phyloP scores from a whole-genome alignment of 2,113 vertebrate species.

The Damaliscus lunatus region DNA sequence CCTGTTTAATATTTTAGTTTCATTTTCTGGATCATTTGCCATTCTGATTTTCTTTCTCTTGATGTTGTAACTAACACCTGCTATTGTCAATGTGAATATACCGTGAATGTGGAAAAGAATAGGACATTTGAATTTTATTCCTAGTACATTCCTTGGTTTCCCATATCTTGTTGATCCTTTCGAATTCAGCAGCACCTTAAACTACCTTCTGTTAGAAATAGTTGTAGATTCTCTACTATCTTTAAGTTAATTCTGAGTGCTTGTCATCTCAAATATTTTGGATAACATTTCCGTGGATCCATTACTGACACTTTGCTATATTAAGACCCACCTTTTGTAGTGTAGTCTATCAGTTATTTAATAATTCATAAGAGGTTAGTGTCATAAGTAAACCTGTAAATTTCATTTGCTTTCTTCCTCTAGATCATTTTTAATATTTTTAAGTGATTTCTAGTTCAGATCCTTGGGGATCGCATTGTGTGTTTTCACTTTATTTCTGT shows the following conservation, averaged over 20 bases:
- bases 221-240: background rate
- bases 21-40: background rate
- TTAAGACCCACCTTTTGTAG: background rate
- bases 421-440: background rate
- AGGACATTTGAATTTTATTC: conserved; percentile 24
- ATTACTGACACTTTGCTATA: background rate
- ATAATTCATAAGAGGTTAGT: background rate
- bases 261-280: background rate
- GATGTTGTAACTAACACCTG: background rate
- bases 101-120: background rate
- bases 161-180: background rate
- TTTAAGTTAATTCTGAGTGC: background rate
- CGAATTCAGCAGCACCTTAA: background rate
- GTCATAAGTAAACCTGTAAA: background rate
- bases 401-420: background rate
- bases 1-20: background rate
- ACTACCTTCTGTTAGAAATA: conserved; percentile 12
- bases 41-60: background rate
- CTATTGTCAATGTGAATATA: background rate
- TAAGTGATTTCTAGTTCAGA: background rate
- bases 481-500: conserved; percentile 25
- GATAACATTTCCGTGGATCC: background rate
- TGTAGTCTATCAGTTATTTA: background rate
- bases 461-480: background rate
- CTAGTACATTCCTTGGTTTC: background rate